Percentiles rank a stretch among this genome's conserved stretches.
Evolutionary conservation across 2,888 invertebrate genomes (phyloP).

Genomic region (Spisula subtruncata): DNA sequence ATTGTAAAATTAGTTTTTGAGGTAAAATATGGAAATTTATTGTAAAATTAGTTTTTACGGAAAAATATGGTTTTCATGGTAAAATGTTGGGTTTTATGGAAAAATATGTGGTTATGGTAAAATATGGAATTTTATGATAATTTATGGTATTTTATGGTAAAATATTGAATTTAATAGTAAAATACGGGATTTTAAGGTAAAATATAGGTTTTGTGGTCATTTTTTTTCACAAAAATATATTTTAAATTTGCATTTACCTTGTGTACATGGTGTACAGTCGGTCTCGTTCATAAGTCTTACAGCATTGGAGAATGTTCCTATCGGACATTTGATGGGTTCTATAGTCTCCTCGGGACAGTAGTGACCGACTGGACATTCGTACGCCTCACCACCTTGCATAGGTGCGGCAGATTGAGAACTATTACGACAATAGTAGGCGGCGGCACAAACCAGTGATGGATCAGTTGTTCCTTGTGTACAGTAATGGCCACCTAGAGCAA

Average conservation of each 20-base stretch:
- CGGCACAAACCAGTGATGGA: constrained; percentile 80
- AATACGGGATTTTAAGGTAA: too few species aligned
- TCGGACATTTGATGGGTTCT: constrained; percentile 82
- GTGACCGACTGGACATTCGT: constrained; percentile 85
- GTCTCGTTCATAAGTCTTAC: constrained; percentile 82
- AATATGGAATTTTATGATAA: too few species aligned
- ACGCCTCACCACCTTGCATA: constrained; percentile 79
- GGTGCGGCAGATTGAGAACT: constrained; percentile 83
- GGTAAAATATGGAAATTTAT: too few species aligned
- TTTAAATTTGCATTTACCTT: constrained; percentile 71
- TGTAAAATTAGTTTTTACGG: too few species aligned
- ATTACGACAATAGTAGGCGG: constrained; percentile 83
- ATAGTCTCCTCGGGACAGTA: constrained; percentile 84
- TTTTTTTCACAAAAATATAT: too few species aligned
- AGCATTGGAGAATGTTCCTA: constrained; percentile 84
- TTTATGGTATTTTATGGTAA: too few species aligned
- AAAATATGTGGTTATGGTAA: too few species aligned
- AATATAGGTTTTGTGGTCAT: too few species aligned
- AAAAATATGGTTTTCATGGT: too few species aligned
- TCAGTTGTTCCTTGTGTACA: constrained; percentile 83
- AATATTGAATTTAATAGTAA: too few species aligned
- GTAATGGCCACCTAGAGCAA: constrained; percentile 81
- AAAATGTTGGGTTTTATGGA: too few species aligned
- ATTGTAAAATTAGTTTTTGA: too few species aligned
- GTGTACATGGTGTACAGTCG: constrained; percentile 81